phyloP scores from a whole-genome alignment of 1,140 invertebrate species.

The Manduca sexta region DNA sequence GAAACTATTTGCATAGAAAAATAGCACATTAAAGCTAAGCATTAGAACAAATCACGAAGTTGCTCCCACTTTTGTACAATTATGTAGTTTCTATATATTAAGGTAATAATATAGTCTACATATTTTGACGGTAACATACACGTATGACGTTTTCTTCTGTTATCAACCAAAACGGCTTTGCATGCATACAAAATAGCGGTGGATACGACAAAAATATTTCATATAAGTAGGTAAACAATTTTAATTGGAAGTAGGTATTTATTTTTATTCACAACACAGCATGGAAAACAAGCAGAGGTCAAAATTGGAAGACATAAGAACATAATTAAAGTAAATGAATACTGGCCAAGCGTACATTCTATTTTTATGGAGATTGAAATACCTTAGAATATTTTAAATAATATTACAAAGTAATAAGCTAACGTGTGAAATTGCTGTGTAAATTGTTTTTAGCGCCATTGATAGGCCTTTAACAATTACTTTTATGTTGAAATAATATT shows the following conservation, averaged over 20 bases:
- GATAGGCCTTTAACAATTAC: no score
- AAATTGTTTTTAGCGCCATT: no score
- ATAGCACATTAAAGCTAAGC: background rate
- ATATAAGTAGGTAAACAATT: background rate
- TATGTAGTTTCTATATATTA: no score
- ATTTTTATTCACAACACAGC: conserved; percentile 19
- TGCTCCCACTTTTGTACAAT: conserved; percentile 34
- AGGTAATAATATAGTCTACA: conserved; percentile 5
- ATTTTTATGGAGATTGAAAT: no score
- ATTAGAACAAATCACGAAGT: conserved; percentile 14
- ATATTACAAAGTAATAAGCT: no score
- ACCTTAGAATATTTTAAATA: no score
- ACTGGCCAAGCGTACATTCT: no score
- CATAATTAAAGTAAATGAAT: no score
- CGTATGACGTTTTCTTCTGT: conserved; percentile 9
- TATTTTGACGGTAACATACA: conserved; percentile 7
- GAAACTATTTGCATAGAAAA: no score
- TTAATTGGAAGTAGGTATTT: conserved; percentile 7
- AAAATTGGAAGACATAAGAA: no score
- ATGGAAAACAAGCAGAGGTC: conserved; percentile 1
- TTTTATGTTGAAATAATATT: no score
- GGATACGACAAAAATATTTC: background rate
- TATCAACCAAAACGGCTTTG: background rate
- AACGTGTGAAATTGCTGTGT: no score
- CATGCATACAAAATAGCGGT: background rate